Conservation (phyloP, 2,113 vertebrate genomes). For the Pteronura brasiliensis region DNA sequence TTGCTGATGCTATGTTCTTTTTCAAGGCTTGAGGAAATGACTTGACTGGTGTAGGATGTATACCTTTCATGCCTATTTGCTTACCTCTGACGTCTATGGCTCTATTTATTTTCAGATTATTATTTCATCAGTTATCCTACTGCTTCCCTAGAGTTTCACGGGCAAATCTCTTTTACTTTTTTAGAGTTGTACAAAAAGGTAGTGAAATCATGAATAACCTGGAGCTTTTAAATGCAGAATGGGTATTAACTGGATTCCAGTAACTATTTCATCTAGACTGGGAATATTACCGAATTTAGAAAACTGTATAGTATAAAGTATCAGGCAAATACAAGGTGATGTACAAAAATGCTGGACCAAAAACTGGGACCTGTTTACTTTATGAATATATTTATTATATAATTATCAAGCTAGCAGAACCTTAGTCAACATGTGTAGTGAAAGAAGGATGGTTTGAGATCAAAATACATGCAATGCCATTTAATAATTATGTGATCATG, state of each 20-base stretch:
- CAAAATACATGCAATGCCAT: neutral
- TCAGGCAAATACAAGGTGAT: neutral
- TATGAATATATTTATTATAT: constrained; percentile 27
- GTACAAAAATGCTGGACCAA: neutral
- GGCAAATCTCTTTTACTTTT: neutral
- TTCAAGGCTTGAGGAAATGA: neutral
- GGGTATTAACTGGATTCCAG: neutral
- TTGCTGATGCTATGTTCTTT: neutral
- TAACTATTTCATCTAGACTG: neutral
- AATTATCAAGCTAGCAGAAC: neutral
- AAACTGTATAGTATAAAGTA: neutral
- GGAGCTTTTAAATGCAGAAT: neutral
- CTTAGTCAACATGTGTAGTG: neutral
- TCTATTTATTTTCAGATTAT: constrained; percentile 19
- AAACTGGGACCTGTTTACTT: constrained; percentile 17
- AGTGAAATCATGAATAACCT: neutral
- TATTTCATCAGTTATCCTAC: neutral
- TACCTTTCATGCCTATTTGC: neutral
- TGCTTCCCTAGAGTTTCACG: neutral
- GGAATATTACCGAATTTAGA: neutral
- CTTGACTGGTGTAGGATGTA: neutral
- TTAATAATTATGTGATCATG: neutral
- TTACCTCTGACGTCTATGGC: neutral
- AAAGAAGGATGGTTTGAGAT: neutral
- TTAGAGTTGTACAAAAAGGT: neutral